Base-by-base conservation (phyloP, 2,888 invertebrate species). In the Spilarctia lutea region DNA sequence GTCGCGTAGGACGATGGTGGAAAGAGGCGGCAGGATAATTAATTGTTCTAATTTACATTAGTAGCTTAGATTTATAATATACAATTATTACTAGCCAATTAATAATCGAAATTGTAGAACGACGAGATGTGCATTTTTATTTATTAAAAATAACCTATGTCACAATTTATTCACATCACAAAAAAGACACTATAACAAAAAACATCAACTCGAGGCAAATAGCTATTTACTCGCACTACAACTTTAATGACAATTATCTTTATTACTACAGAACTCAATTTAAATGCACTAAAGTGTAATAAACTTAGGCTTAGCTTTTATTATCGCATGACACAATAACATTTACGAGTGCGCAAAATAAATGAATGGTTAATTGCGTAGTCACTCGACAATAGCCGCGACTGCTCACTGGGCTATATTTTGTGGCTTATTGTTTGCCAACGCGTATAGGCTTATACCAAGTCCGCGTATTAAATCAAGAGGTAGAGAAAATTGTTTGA, bases 351-450 rank as follows among this genome's bases (percentile, higher is more conserved):
- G 42, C 42, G 27, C n/a, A 18, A 63, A 69, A 69, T 56, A 52
- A 56, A 56, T 13, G 24, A 11, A 42, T 35, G 56, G 60, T 60
- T 39, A 70, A 70, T 63, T 63, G 70, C 63, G 56, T 20, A 27
- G n/a, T 60, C n/a, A 60, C n/a, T 70, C 56, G 60, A 60, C 39
- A 69, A 69, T 69, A 35, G 56, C 35, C n/a, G 56, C 39, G n/a
- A 24, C 11, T 69, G 27, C 39, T 69, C n/a, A 20, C 13, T 42
- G 35, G 30, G 18, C 24, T 27, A 48, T 1, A 63, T 39, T 18
- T 56, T 20, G 13, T 8, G 60, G 39, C 39, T 70, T 27, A 70
- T 52, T 70, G 30, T 56, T 69, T 11, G 68, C 48, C 2, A 33
- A 65, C 18, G 3, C n/a, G 27, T 27, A 1, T 13, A 1, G 4